Evolutionary conservation across 1,140 invertebrate species (phyloP), one percentile per base, ranked within the genome.

Genomic region (Limonius californicus): DNA sequence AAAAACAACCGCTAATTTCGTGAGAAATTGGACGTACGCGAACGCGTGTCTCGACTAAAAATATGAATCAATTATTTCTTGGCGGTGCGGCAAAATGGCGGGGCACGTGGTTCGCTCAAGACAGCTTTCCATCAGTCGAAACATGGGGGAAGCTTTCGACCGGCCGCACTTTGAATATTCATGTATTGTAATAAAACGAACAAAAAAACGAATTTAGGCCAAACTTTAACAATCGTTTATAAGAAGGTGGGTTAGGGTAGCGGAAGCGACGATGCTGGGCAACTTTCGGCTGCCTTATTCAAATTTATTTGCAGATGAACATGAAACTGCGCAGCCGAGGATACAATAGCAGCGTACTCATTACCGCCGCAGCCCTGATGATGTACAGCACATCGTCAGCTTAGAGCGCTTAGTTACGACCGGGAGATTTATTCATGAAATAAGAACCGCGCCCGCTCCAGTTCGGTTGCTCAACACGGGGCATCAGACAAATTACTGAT

Each of bases 401-500:
- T 64, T 30, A 55, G 62, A 32, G 45, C 50, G 57, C 39, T 54
- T 43, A 50, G 45, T 19, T 50, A 19, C 6, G 45, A 50, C 16
- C 16, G 45, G 19, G 16, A 63, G 61, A 66, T 66, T 66, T 66
- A 66, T 66, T 57, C 35, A 20, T 23, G 56, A 62, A 65, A 62
- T 66, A 66, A 66, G 64, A 66, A 62, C 14, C 61, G 43, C 19
- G 42, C 27, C 50, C 54, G 43, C 55, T 16, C 19, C 15, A 16
- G 14, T 32, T 55, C 21, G 11, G 7, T 23, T 55, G 2, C 11
- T 15, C 9, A n/a, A 55, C 54, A 16, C n/a, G n/a, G 19, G 8
- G n/a, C n/a, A 50, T 19, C 39, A 50, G 54, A 63, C 62, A 67
- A 67, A 62, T 64, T 55, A 61, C 47, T 58, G 61, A 67, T 66